Base-by-base conservation (phyloP, 2,797 vertebrate genomes). In the Selene dorsalis region DNA sequence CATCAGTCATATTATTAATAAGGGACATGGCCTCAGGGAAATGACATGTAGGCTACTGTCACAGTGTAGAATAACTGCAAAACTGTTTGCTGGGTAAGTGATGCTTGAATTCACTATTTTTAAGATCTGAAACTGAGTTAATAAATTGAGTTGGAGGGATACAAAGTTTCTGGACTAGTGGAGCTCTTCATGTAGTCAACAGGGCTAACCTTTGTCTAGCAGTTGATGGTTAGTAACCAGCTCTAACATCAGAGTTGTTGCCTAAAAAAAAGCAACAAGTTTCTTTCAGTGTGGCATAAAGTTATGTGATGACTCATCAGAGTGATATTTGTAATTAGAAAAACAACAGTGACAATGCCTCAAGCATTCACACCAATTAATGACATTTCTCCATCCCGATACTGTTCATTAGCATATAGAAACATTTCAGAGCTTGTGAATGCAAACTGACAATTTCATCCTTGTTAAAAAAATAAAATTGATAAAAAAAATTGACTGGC, bases 1-100 rank as follows among this genome's bases (percentile, higher is more conserved):
- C 79, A 75, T 75, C 85, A 60, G 69, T 59, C 53, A 32, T 68
- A 71, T 83, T 73, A 86, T 82, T 65, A 79, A 73, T 48, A 72
- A 20, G 71, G 74, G 62, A 52, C 9, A 22, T 22, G 11, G 56
- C 57, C 77, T 43, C 48, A 59, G 75, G 59, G 22, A 30, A 55
- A 39, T 24, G 2, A 52, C 35, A 47, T 8, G 8, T 24, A 20
- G 30, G 16, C 16, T 35, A 57, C 30, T 64, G 22, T 26, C 22
- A 12, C 9, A 28, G 24, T 32, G 28, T 32, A 17, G 3, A 32
- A 48, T 30, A 41, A 52, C 55, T 55, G 39, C 9, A 32, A 3
- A 32, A 50, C 59, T 16, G 56, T 56, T 28, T 67, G 48, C 6
- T 6, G 4, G 57, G 12, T 6, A 11, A 28, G 56, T 4, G 26